phyloP scores from a whole-genome alignment of 2,888 invertebrate species.

The Watsonalla binaria region DNA sequence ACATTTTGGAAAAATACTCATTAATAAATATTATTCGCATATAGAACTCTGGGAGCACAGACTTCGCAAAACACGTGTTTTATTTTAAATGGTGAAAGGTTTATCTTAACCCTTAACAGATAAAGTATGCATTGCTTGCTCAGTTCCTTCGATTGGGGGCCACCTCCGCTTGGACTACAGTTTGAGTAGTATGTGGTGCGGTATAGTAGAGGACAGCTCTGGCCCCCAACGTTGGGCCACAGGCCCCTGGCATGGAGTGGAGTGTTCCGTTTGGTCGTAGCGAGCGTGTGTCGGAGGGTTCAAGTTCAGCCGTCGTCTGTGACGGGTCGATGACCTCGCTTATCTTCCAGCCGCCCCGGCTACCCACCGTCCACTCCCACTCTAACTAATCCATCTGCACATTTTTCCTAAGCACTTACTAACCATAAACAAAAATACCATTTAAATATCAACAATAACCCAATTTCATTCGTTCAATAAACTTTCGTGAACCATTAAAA shows the following conservation, averaged over 20 bases:
- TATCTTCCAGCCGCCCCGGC: conserved; percentile 18
- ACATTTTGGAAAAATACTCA: too few species aligned
- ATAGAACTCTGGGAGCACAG: too few species aligned
- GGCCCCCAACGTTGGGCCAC: neutral
- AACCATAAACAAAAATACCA: neutral
- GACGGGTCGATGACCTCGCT: conserved; percentile 37
- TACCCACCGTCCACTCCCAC: neutral
- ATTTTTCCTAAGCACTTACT: neutral
- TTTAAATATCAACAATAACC: neutral
- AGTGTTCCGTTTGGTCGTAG: conserved; percentile 21
- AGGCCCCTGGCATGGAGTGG: neutral
- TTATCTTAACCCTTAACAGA: too few species aligned
- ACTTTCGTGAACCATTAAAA: conserved; percentile 1
- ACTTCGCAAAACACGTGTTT: too few species aligned
- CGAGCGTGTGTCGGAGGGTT: conserved; percentile 32
- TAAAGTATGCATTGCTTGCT: too few species aligned
- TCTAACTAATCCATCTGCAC: neutral
- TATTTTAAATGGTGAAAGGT: too few species aligned
- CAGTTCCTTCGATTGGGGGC: too few species aligned
- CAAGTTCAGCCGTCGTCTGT: conserved; percentile 38
- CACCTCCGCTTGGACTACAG: too few species aligned
- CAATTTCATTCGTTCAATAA: neutral
- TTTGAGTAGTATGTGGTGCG: too few species aligned
- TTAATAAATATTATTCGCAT: too few species aligned
- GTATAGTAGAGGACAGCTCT: too few species aligned